Base-by-base conservation (phyloP, 1,140 invertebrate species). In the Sminthurides bifidus region DNA sequence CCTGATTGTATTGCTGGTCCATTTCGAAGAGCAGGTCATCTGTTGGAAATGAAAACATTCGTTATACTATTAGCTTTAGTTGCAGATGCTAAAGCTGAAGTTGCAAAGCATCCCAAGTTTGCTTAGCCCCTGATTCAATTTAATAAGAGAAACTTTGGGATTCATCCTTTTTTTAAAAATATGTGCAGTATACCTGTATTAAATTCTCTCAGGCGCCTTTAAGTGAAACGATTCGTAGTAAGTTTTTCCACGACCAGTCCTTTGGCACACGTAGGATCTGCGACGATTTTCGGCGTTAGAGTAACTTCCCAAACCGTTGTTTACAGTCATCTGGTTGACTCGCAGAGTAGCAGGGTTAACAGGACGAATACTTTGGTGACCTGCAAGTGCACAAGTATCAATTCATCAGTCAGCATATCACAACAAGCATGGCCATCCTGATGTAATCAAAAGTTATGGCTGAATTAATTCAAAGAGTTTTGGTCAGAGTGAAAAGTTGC, bases 141-240 rank as follows among this genome's bases (percentile, higher is more conserved):
- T 49, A 49, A 10, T 49, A 15, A 49, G 46, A 27, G 10, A 49
- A 29, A 49, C 23, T 8, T 33, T 37, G 6, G 17, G 35, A 35
- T 38, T 52, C 15, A 33, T 52, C 5, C 6, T 14, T 5, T 12
- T 27, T 27, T 49, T 30, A 44, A 72, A 80, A 79, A 79, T 14
- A 92, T 96, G n/a, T n/a, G n/a, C n/a, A n/a, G n/a, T n/a, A n/a
- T n/a, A n/a, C n/a, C n/a, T n/a, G n/a, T n/a, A n/a, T 70, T 96
- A 92, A 0, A 87, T 91, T 53, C 92, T 76, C 41, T 84, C 82
- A 72, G 96, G 93, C 1, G 92, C 92, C 67, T 96, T 97, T 44
- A 96, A 76, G 71, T 96, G 93, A 4, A 91, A 95, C 49, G 90
- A n/a, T n/a, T n/a, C n/a, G n/a, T n/a, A n/a, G n/a, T n/a, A n/a